Evolutionary conservation across 30 jellyfish, hydroid and myxozoan genomes (phyloP), one percentile per base, ranked within the genome.

Genomic region (Turritopsis rubra): DNA sequence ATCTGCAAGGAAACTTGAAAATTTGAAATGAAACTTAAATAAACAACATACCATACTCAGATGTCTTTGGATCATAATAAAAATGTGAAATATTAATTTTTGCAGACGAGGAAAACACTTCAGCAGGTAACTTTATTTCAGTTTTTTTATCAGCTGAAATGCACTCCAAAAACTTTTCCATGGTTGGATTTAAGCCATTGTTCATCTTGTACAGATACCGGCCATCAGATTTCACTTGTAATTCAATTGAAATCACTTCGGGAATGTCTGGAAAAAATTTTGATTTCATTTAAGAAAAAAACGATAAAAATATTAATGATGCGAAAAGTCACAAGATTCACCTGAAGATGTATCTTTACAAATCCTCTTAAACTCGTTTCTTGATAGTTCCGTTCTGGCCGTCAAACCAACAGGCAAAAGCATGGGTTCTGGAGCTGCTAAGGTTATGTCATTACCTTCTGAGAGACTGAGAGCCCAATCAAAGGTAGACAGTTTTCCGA

Each of bases 391-490:
- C 16, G 28, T 77, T 52, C 85, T 77, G 1, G 85, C 85, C 25
- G 85, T 21, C 28, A 77, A 29, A 26, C 85, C 85, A 77, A 77
- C 26, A 5, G 85, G 85, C 21, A 77, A 60, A 28, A 77, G 75
- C 71, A 77, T 77, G n/a, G 85, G 85, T 20, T 26, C 75, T 26
- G 85, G 85, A 77, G 85, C 71, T 1, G 72, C 66, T 25, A 77
- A 8, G 66, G 72, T 60, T 28, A 77, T 77, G 8, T 77, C 75
- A 21, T 77, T 66, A 1, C 85, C 85, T 52, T 77, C 85, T 26
- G 85, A 53, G 18, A 77, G 28, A 29, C 85, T 77, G 9, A 77
- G 71, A 28, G 72, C 85, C 85, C 85, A 77, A 30, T 77, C 85
- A 28, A 29, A 52, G 17, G 28, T 28, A 60, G 29, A 1, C 0